Base-by-base conservation (phyloP, 2,797 vertebrate species). In the Chaenodraco wilsoni region DNA sequence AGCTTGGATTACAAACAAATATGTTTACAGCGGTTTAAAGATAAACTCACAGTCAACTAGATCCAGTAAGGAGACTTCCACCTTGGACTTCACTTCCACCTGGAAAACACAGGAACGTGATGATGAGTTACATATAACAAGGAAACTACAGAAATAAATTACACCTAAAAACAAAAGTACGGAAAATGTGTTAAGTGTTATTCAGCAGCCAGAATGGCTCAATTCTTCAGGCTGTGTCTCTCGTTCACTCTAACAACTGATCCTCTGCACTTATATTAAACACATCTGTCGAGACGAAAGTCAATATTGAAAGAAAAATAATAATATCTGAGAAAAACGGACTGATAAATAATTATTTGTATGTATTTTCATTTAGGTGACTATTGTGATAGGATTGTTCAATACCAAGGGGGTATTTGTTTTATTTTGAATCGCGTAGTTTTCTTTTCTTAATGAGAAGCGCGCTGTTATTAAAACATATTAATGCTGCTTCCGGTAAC, bases 1-100 rank as follows among this genome's bases (percentile, higher is more conserved):
- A 37, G 5, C 21, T 37, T 37, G 15, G 23, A 44, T 21, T 4
- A 60, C n/a, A 59, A 23, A 44, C 0, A 19, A 14, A 41, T 19
- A 0, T 43, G 13, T 65, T 50, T 15, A 45, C 3, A 45, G 54
- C 1, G 3, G 14, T 0, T 12, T 33, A 37, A 15, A 57, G 27
- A 62, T 16, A 7, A 66, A 98, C 98, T 98, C 92, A 99, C 98
- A 96, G 83, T 98, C 96, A 82, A 97, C 96, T 50, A 99, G 92
- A 90, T 99, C 98, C 89, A 99, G 89, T 56, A 99, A 92, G 54
- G 96, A 97, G 6, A 96, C 69, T 2, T 96, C 96, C 69, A 94
- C 93, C 59, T 92, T 93, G 72, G 93, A 90, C 64, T 83, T 92
- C 72, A 90, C 92, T 87, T 94, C 93, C 85, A 87, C 85, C 93